A percentile compares a stretch with the other conserved stretches of the same genome.
Conservation (phyloP, 2,888 invertebrate genomes). For the Limenitis arthemis region DNA sequence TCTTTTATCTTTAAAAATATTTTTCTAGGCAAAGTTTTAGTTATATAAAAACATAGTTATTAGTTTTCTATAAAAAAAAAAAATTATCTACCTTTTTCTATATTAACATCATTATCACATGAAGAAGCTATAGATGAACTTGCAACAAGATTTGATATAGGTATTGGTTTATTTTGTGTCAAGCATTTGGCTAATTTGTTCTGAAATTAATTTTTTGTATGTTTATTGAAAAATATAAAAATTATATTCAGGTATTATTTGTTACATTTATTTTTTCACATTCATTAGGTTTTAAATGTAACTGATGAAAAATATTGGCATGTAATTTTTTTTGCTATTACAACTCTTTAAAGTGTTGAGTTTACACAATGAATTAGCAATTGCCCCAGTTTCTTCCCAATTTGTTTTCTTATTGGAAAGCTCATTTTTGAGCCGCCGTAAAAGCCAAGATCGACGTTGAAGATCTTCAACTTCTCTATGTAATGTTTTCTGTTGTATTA, state of each 20-base stretch:
- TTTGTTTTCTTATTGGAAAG: conserved; percentile 38
- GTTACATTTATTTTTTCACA: no score
- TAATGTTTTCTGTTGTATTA: conserved; percentile 38
- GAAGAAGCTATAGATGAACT: conserved; percentile 38
- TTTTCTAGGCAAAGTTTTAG: no score
- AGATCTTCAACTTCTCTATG: conserved; percentile 33
- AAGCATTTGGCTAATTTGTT: conserved; percentile 43
- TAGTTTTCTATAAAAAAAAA: neutral
- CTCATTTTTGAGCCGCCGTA: conserved; percentile 41
- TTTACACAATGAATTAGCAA: conserved; percentile 45
- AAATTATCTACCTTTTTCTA: conserved; percentile 12
- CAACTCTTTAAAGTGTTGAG: no score
- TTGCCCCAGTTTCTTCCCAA: conserved; percentile 40
- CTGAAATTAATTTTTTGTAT: conserved; percentile 31
- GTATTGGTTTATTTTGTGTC: conserved; percentile 25
- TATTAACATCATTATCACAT: conserved; percentile 17
- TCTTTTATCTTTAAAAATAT: no score
- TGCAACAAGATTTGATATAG: conserved; percentile 35
- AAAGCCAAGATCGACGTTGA: conserved; percentile 44
- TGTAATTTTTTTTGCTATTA: no score
- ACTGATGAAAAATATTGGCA: no score
- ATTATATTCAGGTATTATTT: no score
- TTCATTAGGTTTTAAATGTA: no score
- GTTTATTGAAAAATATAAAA: no score
- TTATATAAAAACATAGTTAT: no score